Conservation (phyloP, 1,140 invertebrate genomes). For the Macrocentrus cingulum region DNA sequence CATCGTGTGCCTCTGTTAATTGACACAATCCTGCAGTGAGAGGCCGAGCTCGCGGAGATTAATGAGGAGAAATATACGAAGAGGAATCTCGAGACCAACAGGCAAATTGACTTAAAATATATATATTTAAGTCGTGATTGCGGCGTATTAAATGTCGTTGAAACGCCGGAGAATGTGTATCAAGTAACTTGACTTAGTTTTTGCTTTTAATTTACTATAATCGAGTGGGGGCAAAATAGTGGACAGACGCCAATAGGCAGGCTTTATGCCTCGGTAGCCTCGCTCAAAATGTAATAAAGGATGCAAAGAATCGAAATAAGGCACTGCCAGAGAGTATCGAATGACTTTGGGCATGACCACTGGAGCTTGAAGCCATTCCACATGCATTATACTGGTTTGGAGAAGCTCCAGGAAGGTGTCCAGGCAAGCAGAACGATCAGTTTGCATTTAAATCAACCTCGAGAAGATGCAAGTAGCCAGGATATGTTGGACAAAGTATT, state of each 20-base stretch:
- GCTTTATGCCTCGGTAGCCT: slow-evolving; percentile 42
- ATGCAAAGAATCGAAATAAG: slow-evolving; percentile 18
- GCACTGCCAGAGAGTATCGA: slow-evolving; percentile 19
- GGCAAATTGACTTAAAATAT: too few relatives aligned
- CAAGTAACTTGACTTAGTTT: too few relatives aligned
- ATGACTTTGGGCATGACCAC: slow-evolving; percentile 21
- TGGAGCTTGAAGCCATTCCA: slow-evolving; percentile 19
- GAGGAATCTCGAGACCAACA: neutral
- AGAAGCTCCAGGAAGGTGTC: slow-evolving; percentile 1
- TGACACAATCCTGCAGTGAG: slow-evolving; percentile 13
- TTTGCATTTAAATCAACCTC: slow-evolving; percentile 16
- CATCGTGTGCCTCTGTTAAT: slow-evolving; percentile 14
- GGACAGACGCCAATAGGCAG: too few relatives aligned
- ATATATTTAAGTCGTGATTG: too few relatives aligned
- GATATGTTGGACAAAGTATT: neutral
- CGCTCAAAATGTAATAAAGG: slow-evolving; percentile 31
- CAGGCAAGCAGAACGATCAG: slow-evolving; percentile 19
- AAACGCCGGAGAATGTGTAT: too few relatives aligned
- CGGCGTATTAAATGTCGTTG: too few relatives aligned
- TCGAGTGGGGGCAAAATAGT: too few relatives aligned
- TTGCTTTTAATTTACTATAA: too few relatives aligned
- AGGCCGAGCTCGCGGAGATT: neutral
- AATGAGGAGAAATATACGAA: neutral
- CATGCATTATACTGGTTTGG: neutral
- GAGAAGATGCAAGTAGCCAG: neutral